Base-by-base conservation (phyloP, 2,113 vertebrate species). In the Narcine bancroftii region DNA sequence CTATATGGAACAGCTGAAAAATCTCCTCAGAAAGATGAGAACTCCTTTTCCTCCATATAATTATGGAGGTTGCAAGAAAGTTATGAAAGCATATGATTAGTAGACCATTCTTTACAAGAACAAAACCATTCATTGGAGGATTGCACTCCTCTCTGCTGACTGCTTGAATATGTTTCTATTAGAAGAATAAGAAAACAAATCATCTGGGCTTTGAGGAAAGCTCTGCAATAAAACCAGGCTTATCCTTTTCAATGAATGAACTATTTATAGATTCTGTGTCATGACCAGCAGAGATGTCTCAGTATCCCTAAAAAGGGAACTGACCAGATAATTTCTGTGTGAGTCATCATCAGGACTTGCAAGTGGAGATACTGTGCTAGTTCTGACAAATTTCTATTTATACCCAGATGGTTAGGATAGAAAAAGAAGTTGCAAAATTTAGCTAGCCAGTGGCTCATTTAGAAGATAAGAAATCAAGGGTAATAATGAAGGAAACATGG, bases 361-460 rank as follows among this genome's bases (percentile, higher is more conserved):
- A 45, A 91, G 63, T 66, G 36, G 36, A 69, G 89, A 45, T 91
- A 91, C 71, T 91, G 63, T 66, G 39, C 42, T 91, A 65, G 39
- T 65, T 36, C 66, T 42, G 29, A 29, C 89, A 91, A 6, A 71
- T 91, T n/a, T 91, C 89, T 91, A 91, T 91, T 66, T 89, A 89
- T 89, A 89, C 87, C 3, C 19, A 66, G 60, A 66, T 6, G 29
- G 36, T 89, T 89, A 89, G 36, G 10, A 29, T 45, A 33, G 42
- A 42, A 42, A 77, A 77, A 66, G 42, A 69, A 47, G 42, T 24
- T 91, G 63, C 39, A 71, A 47, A 45, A 10, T 42, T 69, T 9
- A 3, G 19, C 26, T 36, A 42, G 26, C 10, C 89, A 91, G 2
- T 24, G 29, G 36, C 87, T 42, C 19, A 66, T 60, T 45, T 60